Evolutionary conservation across 2,797 vertebrate species (phyloP), one percentile per base, ranked within the genome.

Genomic region (Chaenodraco wilsoni): DNA sequence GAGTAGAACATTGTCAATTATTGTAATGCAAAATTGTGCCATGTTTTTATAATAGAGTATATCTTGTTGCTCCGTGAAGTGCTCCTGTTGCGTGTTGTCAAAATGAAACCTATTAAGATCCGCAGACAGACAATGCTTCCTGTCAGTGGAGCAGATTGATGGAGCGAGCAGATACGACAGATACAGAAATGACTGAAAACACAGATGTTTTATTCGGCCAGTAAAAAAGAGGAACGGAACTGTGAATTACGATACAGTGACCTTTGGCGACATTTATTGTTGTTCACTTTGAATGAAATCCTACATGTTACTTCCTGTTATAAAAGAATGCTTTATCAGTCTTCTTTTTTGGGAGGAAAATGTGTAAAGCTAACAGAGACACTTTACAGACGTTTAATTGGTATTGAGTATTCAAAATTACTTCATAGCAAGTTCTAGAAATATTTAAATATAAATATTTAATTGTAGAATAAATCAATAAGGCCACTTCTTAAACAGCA

Each of bases 161-260:
- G 27, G 45, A 60, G 19, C 2, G 31, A 72, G 40, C 76, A 74
- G 54, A 67, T 45, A 76, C 0, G n/a, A 54, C 74, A 78, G 41
- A 79, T 69, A 76, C 49, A 59, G 57, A 54, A 58, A 67, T 82
- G 5, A 19, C 13, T 15, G 45, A 69, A 80, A 74, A 70, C 63
- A 31, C 81, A 87, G 80, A 80, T 86, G 70, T 79, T 72, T 55
- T 82, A 74, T 59, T 60, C 63, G 49, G 46, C 23, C 41, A 58
- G 33, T 65, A 71, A 50, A 78, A 72, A 12, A 52, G 56, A 66
- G 17, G 21, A 71, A 55, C 15, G 10, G 44, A 48, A 62, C 44
- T 75, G 60, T 31, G 63, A 58, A 65, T 44, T 49, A 31, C 52
- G 48, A 48, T 66, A 66, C 6, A 1, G 43, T 52, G 57, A 76